A percentile compares a stretch with the other conserved stretches of the same genome.
phyloP scores from a whole-genome alignment of 2,113 vertebrate genomes.

The Callipepla squamata region DNA sequence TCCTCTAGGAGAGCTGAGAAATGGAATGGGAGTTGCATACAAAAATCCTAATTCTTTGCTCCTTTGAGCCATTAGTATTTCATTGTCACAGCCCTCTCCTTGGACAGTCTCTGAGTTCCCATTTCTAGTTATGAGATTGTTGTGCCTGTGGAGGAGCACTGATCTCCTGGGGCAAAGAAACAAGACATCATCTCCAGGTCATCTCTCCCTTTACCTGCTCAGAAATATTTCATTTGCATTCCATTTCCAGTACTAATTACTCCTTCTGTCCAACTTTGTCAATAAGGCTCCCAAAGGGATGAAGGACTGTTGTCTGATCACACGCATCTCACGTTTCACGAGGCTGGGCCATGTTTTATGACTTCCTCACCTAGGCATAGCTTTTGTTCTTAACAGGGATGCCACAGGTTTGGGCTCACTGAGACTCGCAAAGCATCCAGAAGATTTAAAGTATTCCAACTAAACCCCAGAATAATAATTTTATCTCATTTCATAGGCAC shows the following conservation, averaged over 20 bases:
- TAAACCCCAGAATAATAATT: background rate
- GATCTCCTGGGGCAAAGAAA: background rate
- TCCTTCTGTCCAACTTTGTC: background rate
- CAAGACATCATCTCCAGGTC: background rate
- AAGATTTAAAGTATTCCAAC: background rate
- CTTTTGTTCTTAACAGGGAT: background rate
- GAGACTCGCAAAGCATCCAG: fast-evolving
- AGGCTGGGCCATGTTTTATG: background rate
- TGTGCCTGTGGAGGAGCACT: background rate
- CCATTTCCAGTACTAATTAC: background rate
- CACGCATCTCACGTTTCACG: background rate
- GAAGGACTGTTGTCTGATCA: slow-evolving; percentile 1
- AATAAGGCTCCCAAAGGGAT: background rate
- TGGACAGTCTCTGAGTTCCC: fast-evolving
- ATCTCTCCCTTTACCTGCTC: background rate
- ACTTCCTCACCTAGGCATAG: background rate
- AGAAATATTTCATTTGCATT: background rate
- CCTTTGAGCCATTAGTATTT: background rate
- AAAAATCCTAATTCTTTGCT: background rate
- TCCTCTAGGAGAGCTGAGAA: background rate
- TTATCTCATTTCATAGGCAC: background rate
- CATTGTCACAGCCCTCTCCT: background rate
- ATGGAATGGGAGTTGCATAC: background rate
- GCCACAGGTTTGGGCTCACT: background rate
- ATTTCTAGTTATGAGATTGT: background rate